A percentile compares a stretch with the other conserved stretches of the same genome.
Evolutionary conservation across 2,888 invertebrate genomes (phyloP).

Genomic region (Brenthis hecate): DNA sequence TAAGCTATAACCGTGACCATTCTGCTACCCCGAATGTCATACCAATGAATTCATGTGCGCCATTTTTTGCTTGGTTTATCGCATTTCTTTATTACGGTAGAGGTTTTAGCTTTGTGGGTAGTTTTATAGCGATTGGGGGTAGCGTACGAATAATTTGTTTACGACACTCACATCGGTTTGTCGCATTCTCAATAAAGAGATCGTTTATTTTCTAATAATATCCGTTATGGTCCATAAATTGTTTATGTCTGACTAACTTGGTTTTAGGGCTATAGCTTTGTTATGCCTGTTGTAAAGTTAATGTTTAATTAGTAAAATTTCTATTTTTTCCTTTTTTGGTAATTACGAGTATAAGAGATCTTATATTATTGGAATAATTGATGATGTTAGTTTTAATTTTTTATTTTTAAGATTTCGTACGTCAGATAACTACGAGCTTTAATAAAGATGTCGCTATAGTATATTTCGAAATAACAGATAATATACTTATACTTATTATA

Average conservation of each 20-base stretch:
- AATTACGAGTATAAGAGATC: too few relatives aligned
- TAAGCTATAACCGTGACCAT: conserved; percentile 71
- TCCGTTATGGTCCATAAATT: conserved; percentile 40
- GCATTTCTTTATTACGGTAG: conserved; percentile 79
- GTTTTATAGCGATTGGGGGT: conserved; percentile 66
- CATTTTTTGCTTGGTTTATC: conserved; percentile 79
- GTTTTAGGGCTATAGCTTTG: conserved; percentile 8
- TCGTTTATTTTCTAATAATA: conserved; percentile 53
- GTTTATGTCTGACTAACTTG: conserved; percentile 34
- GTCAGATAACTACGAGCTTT: too few relatives aligned
- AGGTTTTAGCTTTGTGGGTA: conserved; percentile 58
- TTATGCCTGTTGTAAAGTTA: neutral
- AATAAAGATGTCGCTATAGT: too few relatives aligned
- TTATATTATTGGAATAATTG: too few relatives aligned
- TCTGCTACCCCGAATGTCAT: conserved; percentile 77
- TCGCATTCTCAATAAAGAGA: conserved; percentile 49
- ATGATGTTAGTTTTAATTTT: too few relatives aligned
- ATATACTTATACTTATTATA: too few relatives aligned
- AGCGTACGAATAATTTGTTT: conserved; percentile 75
- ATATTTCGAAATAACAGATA: too few relatives aligned
- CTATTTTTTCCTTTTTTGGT: too few relatives aligned
- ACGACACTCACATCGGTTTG: conserved; percentile 72
- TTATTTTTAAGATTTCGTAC: too few relatives aligned
- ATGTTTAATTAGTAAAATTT: neutral
- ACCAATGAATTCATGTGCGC: conserved; percentile 80